A percentile compares a stretch with the other conserved stretches of the same genome.
Conservation (phyloP, 2,888 invertebrate genomes). For the Ennomos quercinarius region DNA sequence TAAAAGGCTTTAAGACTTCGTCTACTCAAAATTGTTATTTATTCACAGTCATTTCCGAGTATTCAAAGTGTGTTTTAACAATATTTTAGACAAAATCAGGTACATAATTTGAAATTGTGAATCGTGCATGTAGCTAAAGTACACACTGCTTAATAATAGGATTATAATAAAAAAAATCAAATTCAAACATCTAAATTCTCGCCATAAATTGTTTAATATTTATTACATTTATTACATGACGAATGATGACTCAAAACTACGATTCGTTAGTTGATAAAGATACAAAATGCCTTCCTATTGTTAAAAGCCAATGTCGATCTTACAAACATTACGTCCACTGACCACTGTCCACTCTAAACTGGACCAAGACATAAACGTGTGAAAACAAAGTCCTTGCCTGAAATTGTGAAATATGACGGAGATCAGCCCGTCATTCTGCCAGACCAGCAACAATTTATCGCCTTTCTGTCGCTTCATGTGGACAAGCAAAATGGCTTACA, state of each 20-base stretch:
- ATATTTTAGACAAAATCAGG: too few relatives aligned
- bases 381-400: slow-evolving; percentile 54
- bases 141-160: too few relatives aligned
- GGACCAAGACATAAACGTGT: slow-evolving; percentile 40
- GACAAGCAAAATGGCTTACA: slow-evolving; percentile 41
- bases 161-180: too few relatives aligned
- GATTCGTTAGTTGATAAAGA: too few relatives aligned
- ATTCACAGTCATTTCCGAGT: neutral
- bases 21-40: slow-evolving; percentile 5
- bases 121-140: too few relatives aligned
- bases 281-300: too few relatives aligned
- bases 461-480: slow-evolving; percentile 38
- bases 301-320: neutral
- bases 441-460: slow-evolving; percentile 66
- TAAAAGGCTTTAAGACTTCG: neutral
- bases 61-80: neutral
- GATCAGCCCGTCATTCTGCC: slow-evolving; percentile 69
- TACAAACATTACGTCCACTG: neutral
- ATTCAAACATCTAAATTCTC: too few relatives aligned
- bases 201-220: too few relatives aligned
- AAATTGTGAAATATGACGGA: slow-evolving; percentile 75
- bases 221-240: too few relatives aligned
- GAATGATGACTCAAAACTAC: too few relatives aligned
- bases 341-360: slow-evolving; percentile 19
- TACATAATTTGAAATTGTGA: too few relatives aligned